Conservation (phyloP, 1,140 invertebrate species). For the Lepeophtheirus salmonis region DNA sequence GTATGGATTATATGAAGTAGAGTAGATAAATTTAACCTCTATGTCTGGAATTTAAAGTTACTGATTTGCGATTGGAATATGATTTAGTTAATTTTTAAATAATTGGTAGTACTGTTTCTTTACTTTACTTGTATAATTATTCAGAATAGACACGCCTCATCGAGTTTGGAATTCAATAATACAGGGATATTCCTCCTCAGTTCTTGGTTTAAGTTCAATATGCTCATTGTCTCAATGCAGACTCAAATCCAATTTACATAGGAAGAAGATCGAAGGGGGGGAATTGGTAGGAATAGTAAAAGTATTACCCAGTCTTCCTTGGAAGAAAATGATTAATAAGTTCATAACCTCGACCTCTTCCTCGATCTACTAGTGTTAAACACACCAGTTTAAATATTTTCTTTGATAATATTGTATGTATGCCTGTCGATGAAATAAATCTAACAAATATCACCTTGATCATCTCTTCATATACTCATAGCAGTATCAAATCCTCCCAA, state of each 20-base stretch:
- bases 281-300: not conserved
- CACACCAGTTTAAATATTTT: not conserved
- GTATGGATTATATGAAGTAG: slow-evolving; percentile 73
- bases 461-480: not conserved
- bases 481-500: no score
- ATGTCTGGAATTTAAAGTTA: slow-evolving; percentile 43
- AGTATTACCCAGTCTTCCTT: not conserved
- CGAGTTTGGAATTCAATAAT: slow-evolving; percentile 56
- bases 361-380: not conserved
- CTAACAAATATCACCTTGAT: not conserved
- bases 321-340: not conserved
- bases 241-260: not conserved
- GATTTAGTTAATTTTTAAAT: slow-evolving; percentile 66
- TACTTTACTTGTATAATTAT: slow-evolving; percentile 39
- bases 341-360: not conserved
- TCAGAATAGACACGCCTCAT: slow-evolving; percentile 65
- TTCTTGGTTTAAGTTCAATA: not conserved
- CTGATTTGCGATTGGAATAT: slow-evolving; percentile 64
- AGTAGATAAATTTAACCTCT: slow-evolving; percentile 42
- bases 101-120: slow-evolving; percentile 25
- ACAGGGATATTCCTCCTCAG: slow-evolving; percentile 27
- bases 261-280: no score
- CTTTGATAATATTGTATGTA: not conserved
- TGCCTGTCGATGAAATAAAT: not conserved
- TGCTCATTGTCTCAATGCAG: no score